A percentile compares a stretch with the other conserved stretches of the same genome.
These are phyloP conservation scores for Scaptomyza tumidula DNA, from an alignment of 2,888 invertebrate species.

Conservation along the genomic window DNA sequence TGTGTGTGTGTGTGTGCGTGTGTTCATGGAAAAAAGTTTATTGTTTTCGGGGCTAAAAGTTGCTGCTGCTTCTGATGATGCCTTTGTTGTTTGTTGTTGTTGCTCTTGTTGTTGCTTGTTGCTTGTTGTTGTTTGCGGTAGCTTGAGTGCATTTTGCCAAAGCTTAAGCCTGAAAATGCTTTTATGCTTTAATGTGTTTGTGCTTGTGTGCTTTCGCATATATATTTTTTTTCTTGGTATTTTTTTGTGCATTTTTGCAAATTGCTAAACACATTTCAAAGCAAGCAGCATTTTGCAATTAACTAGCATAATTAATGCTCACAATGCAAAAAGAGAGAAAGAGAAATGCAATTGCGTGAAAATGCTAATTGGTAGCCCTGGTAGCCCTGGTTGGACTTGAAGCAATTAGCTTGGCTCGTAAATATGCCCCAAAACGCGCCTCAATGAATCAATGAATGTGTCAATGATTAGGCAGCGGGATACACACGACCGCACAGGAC, in stretches of 20 bases:
- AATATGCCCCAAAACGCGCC: constrained; percentile 60
- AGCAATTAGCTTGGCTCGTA: constrained; percentile 66
- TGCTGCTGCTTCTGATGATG: constrained; percentile 29
- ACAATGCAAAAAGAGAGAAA: background rate
- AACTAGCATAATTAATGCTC: constrained; percentile 25
- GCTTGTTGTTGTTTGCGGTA: constrained; percentile 39
- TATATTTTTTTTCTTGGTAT: background rate
- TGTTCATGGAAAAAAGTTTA: constrained; percentile 60
- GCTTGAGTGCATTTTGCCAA: constrained; percentile 38
- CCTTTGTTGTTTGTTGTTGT: constrained; percentile 18
- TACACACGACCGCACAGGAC: background rate
- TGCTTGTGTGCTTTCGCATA: background rate
- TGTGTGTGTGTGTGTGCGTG: constrained; percentile 8
- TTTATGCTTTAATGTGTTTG: constrained; percentile 11
- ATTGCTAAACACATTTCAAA: constrained; percentile 20
- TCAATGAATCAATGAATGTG: constrained; percentile 74
- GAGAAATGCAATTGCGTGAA: background rate
- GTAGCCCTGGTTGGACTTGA: constrained; percentile 11
- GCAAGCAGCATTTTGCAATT: constrained; percentile 31
- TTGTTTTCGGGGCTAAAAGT: constrained; percentile 52
- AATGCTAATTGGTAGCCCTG: constrained; percentile 12
- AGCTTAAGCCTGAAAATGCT: constrained; percentile 28
- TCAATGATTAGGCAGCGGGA: constrained; percentile 71
- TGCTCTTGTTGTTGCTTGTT: constrained; percentile 22
- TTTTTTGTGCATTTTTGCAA: constrained; percentile 26